Evolutionary conservation across 2,888 invertebrate species (phyloP).

Genomic region (Parasteatoda lunata): DNA sequence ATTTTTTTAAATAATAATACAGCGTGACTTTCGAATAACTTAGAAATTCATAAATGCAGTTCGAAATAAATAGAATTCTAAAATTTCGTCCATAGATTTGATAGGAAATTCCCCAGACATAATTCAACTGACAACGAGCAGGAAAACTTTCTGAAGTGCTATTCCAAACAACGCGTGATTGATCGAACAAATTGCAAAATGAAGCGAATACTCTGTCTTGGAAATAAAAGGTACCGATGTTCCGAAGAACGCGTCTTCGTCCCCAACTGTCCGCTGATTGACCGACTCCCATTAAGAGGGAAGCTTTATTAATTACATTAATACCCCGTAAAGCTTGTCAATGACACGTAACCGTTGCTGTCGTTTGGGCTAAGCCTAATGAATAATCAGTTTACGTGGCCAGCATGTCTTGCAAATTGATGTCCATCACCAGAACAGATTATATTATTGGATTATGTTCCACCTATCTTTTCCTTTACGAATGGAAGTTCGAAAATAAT

Average conservation of each 20-base stretch:
- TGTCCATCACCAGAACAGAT: constrained; percentile 53
- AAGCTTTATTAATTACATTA: constrained; percentile 68
- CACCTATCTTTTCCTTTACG: too few relatives aligned
- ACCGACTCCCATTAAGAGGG: constrained; percentile 50
- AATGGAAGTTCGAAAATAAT: neutral
- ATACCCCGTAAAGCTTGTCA: constrained; percentile 57
- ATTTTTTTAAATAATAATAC: too few relatives aligned
- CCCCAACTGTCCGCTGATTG: constrained; percentile 42
- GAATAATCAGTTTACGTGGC: constrained; percentile 68
- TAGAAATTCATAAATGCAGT: too few relatives aligned
- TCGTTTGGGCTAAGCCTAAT: constrained; percentile 63
- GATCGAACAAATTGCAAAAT: too few relatives aligned
- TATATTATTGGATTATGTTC: constrained; percentile 61
- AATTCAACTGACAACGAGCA: too few relatives aligned
- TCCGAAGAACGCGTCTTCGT: constrained; percentile 3
- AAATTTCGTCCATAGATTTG: too few relatives aligned
- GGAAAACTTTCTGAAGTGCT: too few relatives aligned
- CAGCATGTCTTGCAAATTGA: constrained; percentile 61
- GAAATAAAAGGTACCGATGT: neutral
- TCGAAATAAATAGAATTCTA: too few relatives aligned
- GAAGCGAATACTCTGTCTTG: too few relatives aligned
- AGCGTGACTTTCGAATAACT: too few relatives aligned
- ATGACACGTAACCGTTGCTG: constrained; percentile 61
- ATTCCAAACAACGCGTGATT: too few relatives aligned
- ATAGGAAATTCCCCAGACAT: too few relatives aligned